Evolutionary conservation across 2,797 vertebrate species (phyloP).

Genomic region (Tenualosa ilisha): DNA sequence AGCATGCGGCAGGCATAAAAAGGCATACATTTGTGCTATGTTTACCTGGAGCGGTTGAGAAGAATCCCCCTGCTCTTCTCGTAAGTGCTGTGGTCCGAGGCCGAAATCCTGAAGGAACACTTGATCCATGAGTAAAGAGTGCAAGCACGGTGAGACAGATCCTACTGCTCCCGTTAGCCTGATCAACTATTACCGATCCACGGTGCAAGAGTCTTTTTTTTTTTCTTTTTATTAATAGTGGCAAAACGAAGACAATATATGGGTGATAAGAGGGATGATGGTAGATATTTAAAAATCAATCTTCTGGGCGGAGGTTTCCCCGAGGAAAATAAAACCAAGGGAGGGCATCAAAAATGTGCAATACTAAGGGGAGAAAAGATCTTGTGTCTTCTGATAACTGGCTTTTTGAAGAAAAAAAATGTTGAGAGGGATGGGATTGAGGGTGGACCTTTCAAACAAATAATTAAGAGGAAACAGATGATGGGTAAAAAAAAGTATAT

Average conservation of each 20-base stretch:
- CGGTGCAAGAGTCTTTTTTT: slow-evolving; percentile 57
- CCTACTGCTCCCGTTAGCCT: slow-evolving; percentile 65
- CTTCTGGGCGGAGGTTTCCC: slow-evolving; percentile 57
- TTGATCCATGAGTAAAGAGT: slow-evolving; percentile 95
- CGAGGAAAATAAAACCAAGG: neutral
- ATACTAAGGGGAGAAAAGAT: neutral
- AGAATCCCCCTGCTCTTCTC: slow-evolving; percentile 71
- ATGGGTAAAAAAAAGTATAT: slow-evolving; percentile 23
- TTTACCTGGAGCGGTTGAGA: slow-evolving; percentile 80
- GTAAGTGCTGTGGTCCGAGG: slow-evolving; percentile 79
- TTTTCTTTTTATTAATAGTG: slow-evolving; percentile 52
- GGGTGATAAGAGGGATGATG: slow-evolving; percentile 31
- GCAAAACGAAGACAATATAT: slow-evolving; percentile 22
- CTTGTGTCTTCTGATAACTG: slow-evolving; percentile 1
- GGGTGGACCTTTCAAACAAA: neutral
- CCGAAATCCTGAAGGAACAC: slow-evolving; percentile 95
- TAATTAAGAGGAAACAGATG: slow-evolving; percentile 27
- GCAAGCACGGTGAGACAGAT: slow-evolving; percentile 78
- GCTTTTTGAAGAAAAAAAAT: slow-evolving; percentile 7
- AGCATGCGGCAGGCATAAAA: neutral
- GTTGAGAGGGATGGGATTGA: neutral
- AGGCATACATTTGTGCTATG: neutral
- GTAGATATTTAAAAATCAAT: slow-evolving; percentile 56
- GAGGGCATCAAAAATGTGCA: neutral
- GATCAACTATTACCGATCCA: slow-evolving; percentile 66